phyloP scores from a whole-genome alignment of 2,797 vertebrate genomes.

The Percopsis omiscomaycus region DNA sequence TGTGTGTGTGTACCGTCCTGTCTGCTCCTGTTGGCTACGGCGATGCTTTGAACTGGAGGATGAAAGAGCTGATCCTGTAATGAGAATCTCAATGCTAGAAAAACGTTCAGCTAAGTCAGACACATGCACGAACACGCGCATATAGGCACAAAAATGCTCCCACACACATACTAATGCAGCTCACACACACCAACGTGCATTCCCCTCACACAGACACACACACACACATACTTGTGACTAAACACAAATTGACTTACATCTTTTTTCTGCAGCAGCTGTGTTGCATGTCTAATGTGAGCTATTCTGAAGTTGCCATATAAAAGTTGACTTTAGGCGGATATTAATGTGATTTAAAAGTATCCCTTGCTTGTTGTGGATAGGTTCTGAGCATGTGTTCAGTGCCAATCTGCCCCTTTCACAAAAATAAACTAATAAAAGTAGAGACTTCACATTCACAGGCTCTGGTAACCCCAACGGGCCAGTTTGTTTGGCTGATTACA shows the following conservation, averaged over 20 bases:
- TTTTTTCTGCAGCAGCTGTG: slow-evolving; percentile 26
- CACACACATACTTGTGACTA: slow-evolving; percentile 16
- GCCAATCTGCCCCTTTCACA: not conserved
- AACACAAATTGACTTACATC: slow-evolving; percentile 53
- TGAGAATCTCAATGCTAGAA: slow-evolving; percentile 67
- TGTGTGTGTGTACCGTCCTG: slow-evolving; percentile 1
- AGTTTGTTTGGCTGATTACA: no score
- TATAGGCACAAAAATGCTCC: not conserved
- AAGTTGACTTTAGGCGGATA: slow-evolving; percentile 52
- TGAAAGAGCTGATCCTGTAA: slow-evolving; percentile 69
- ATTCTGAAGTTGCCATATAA: slow-evolving; percentile 58
- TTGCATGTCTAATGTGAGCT: slow-evolving; percentile 60
- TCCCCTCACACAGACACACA: slow-evolving; percentile 9
- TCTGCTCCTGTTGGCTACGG: slow-evolving; percentile 36
- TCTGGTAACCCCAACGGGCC: no score
- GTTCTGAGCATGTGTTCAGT: slow-evolving; percentile 31
- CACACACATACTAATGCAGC: not conserved
- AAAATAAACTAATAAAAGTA: not conserved
- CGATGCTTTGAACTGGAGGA: slow-evolving; percentile 67
- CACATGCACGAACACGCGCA: no score
- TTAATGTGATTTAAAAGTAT: slow-evolving; percentile 61
- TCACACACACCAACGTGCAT: no score
- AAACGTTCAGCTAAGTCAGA: slow-evolving; percentile 41
- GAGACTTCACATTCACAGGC: no score
- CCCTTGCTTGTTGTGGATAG: slow-evolving; percentile 23